These are phyloP conservation scores for Brachionus asplanchnoidis DNA, from an alignment of 1,140 invertebrate genomes.

Conservation along the genomic window DNA sequence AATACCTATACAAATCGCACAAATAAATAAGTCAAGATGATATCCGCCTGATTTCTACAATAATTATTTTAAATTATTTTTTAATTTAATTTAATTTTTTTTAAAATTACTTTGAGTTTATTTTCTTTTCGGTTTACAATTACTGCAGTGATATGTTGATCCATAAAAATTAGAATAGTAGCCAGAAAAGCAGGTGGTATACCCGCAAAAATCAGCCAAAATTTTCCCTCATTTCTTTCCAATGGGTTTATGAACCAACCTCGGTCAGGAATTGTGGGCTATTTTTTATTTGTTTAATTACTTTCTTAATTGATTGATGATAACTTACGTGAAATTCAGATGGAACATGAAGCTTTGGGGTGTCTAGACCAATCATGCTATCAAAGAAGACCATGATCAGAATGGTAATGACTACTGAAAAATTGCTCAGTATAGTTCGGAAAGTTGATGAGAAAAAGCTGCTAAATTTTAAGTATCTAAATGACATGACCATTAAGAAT, in stretches of 20 bases:
- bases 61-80: not conserved
- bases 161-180: constrained; percentile 98
- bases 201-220: constrained; percentile 76
- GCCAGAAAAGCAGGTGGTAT: constrained; percentile 82
- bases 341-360: constrained; percentile 85
- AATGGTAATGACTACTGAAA: constrained; percentile 94
- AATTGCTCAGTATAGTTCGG: constrained; percentile 86
- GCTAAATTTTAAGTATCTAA: constrained; percentile 88
- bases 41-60: constrained; percentile 84
- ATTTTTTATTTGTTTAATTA: not conserved
- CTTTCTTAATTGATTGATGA: constrained; percentile 42
- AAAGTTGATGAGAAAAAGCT: constrained; percentile 88
- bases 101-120: constrained; percentile 69
- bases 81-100: not conserved
- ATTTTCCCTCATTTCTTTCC: constrained; percentile 68
- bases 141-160: constrained; percentile 97
- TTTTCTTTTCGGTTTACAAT: constrained; percentile 98
- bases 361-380: constrained; percentile 74
- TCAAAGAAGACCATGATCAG: constrained; percentile 81
- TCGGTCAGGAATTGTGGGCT: constrained; percentile 70
- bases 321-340: constrained; percentile 52
- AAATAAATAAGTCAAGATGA: constrained; percentile 87
- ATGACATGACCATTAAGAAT: constrained; percentile 76
- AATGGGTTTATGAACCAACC: constrained; percentile 88
- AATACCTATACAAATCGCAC: constrained; percentile 80